Conservation (phyloP, 2,797 vertebrate species). For the Trachops cirrhosus region DNA sequence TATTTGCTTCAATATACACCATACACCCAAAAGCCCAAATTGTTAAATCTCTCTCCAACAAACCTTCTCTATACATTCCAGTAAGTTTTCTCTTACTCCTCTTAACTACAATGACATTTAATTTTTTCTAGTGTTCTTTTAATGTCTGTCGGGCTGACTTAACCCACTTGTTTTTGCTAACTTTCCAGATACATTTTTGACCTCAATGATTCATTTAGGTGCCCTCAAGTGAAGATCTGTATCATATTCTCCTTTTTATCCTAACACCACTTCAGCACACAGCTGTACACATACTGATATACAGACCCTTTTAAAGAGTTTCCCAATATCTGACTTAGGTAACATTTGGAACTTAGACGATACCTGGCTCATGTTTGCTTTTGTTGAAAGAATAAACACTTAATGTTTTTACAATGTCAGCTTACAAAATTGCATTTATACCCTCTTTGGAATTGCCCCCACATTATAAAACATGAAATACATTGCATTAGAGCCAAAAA, state of each 20-base stretch:
- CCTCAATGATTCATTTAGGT: constrained; percentile 18
- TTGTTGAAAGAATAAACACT: constrained; percentile 33
- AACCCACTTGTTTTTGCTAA: constrained; percentile 3
- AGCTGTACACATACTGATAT: not conserved
- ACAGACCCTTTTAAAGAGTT: not conserved
- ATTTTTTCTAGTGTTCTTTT: not conserved
- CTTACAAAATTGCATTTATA: constrained; percentile 29
- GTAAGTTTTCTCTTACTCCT: not conserved
- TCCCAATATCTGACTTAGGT: not conserved
- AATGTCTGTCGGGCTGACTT: not conserved
- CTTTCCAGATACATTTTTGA: constrained; percentile 20
- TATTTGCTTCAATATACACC: constrained; percentile 1
- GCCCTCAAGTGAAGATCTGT: constrained; percentile 10
- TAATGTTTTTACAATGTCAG: constrained; percentile 31
- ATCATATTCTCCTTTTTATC: not conserved
- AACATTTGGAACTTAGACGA: not conserved
- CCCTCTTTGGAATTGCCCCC: not conserved
- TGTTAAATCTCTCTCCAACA: not conserved
- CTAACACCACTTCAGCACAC: not conserved
- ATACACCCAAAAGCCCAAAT: constrained; percentile 45
- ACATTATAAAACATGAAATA: constrained; percentile 32
- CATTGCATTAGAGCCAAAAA: not conserved
- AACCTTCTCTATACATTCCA: not conserved
- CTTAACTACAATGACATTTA: constrained; percentile 12
- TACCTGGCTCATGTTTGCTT: not conserved